phyloP scores from a whole-genome alignment of 2,888 invertebrate genomes.

The Torymus texanus region DNA sequence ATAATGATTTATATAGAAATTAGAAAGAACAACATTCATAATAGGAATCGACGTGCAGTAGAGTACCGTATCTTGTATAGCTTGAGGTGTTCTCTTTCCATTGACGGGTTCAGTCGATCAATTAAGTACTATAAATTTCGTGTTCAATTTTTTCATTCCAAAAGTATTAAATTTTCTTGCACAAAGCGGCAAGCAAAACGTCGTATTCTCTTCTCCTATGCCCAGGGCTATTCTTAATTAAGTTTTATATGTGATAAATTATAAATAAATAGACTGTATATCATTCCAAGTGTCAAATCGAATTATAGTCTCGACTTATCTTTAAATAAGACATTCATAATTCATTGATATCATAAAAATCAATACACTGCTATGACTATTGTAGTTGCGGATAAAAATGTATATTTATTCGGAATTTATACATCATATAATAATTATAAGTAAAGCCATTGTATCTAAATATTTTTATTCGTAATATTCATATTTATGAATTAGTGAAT shows the following conservation, averaged over 20 bases:
- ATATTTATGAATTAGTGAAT: too few relatives aligned
- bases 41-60: not conserved
- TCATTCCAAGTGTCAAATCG: conserved; percentile 22
- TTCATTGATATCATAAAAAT: not conserved
- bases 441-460: too few relatives aligned
- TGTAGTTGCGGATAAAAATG: not conserved
- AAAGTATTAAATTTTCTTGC: not conserved
- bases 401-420: too few relatives aligned
- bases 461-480: too few relatives aligned
- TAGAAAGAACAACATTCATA: not conserved
- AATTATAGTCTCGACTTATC: conserved; percentile 12
- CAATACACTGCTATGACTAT: not conserved
- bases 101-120: not conserved
- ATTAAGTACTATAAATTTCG: conserved; percentile 32
- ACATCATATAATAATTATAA: too few relatives aligned
- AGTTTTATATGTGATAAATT: conserved; percentile 29
- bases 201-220: conserved; percentile 43
- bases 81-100: not conserved
- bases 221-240: conserved; percentile 19
- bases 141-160: not conserved
- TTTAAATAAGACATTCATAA: conserved; percentile 30
- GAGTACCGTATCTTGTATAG: not conserved
- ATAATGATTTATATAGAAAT: too few relatives aligned
- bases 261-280: conserved; percentile 19
- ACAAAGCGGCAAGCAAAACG: not conserved